These are phyloP conservation scores for Odocoileus virginianus DNA, from an alignment of 2,113 vertebrate genomes.

Conservation along the genomic window DNA sequence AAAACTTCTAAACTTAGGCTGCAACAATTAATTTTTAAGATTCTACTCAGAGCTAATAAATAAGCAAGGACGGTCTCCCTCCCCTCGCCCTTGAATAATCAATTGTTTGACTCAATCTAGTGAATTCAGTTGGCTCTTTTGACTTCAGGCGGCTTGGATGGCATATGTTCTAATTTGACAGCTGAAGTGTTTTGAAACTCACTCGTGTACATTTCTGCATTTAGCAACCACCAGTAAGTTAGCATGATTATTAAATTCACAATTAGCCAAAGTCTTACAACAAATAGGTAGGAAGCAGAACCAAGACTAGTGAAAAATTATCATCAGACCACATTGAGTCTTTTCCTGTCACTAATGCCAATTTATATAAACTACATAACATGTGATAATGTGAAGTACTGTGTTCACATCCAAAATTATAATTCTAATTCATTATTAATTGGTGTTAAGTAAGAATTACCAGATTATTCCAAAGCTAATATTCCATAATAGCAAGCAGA, in stretches of 20 bases:
- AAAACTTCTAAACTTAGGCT: neutral
- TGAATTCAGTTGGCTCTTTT: neutral
- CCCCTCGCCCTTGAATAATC: neutral
- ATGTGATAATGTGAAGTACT: slow-evolving; percentile 32
- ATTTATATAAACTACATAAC: slow-evolving; percentile 42
- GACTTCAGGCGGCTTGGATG: neutral
- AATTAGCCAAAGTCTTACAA: slow-evolving; percentile 10
- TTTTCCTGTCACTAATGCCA: neutral
- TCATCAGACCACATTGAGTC: neutral
- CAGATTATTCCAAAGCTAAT: slow-evolving; percentile 66
- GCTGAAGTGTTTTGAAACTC: neutral
- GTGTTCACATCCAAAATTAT: slow-evolving; percentile 43
- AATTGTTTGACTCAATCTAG: neutral
- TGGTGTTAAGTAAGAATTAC: slow-evolving; percentile 64
- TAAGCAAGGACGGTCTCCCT: neutral
- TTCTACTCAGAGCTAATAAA: neutral
- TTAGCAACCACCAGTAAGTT: neutral
- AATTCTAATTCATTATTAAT: slow-evolving; percentile 66
- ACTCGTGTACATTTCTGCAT: neutral
- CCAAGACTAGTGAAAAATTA: slow-evolving; percentile 13
- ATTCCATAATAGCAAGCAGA: slow-evolving; percentile 52
- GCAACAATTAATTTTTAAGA: slow-evolving; percentile 1
- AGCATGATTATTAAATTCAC: neutral
- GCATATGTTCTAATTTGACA: neutral
- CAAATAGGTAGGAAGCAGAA: neutral